Base-by-base conservation (phyloP, 2,113 vertebrate genomes). In the Sterrhoptilus dennistouni region DNA sequence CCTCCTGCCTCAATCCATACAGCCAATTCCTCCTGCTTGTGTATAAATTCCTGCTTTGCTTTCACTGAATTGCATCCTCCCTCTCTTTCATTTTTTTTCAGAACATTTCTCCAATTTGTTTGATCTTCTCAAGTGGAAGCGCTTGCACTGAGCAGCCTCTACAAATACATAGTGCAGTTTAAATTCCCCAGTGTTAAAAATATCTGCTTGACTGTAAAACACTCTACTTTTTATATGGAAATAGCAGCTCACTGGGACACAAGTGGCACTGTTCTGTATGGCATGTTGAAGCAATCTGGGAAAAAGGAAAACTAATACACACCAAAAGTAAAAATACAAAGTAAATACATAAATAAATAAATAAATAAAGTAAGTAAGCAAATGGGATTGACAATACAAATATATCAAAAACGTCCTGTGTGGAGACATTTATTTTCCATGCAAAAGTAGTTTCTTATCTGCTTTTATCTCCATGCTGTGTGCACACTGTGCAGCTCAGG, bases 161-260 rank as follows among this genome's bases (percentile, higher is more conserved):
- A 89, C 93, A 97, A 93, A 96, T 52, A 90, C 88, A 87, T 1
- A 2, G 66, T 66, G 71, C 82, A 44, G 81, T 77, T 94, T 91
- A 94, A 95, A 96, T 93, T 96, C 96, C 90, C 92, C 45, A 53
- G 92, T 83, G 88, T 94, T 93, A 95, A 96, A 96, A 96, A 91
- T 95, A 95, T 92, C 95, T 81, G 88, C 88, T 93, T 93, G 93
- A 93, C 95, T 90, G 72, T 95, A 96, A 96, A 97, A 89, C 56
- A 89, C 90, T 93, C 91, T 78, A 90, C 92, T 95, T 97, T 95
- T 96, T 92, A 96, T 88, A 96, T 83, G 92, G 90, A 96, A 97
- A 97, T 97, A 92, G 76, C 88, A 90, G 90, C 93, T 95, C 93
- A 40, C 87, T 86, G 85, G 95, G 88, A 97, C 71, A 90, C 90